Evolutionary conservation across 2,113 vertebrate genomes (phyloP).

Genomic region (Alaudala cheleensis): DNA sequence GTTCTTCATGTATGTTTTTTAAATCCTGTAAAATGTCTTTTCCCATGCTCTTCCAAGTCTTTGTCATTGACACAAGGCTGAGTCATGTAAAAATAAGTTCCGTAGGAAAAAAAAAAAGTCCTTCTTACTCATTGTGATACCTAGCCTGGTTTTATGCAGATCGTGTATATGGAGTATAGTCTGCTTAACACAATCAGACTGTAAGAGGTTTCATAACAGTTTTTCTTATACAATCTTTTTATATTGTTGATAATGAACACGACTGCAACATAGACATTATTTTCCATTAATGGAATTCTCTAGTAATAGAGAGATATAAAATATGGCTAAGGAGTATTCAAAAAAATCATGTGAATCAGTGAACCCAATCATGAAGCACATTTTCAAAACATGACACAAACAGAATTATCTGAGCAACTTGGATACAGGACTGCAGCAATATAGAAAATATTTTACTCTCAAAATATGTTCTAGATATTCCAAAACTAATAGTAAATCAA

Average conservation of each 20-base stretch:
- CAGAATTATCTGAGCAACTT: not conserved
- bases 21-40: not conserved
- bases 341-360: not conserved
- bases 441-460: not conserved
- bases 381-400: not conserved
- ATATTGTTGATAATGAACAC: not conserved
- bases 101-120: not conserved
- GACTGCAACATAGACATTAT: not conserved
- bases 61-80: not conserved
- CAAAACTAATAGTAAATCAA: not conserved
- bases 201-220: not conserved
- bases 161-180: too few relatives aligned
- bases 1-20: not conserved
- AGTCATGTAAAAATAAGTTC: not conserved
- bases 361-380: not conserved
- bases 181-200: not conserved
- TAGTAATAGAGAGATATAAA: not conserved
- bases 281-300: not conserved
- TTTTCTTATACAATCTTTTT: not conserved
- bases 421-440: not conserved
- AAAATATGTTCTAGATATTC: not conserved
- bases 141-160: not conserved
- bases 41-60: not conserved
- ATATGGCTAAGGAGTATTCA: not conserved
- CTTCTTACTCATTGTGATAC: not conserved